Base-by-base conservation (phyloP, 1,140 invertebrate species). In the Drosophila sp. region DNA sequence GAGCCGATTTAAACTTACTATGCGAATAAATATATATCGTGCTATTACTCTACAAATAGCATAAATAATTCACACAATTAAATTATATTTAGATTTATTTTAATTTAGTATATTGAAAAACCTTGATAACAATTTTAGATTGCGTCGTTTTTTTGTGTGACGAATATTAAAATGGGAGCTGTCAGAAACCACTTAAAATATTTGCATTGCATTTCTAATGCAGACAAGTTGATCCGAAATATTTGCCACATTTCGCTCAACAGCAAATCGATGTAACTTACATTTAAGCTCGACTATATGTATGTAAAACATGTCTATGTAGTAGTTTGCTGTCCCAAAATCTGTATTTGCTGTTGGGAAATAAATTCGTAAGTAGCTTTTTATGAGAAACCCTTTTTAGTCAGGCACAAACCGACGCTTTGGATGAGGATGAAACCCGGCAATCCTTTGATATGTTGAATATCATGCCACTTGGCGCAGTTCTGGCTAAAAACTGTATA, bases 381-480 rank as follows among this genome's bases (percentile, higher is more conserved):
- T 59, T 29, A 14, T 29, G 14, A 50, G n/a, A 56, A 50, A 54
- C 21, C 45, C 38, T 29, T 56, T 69, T 69, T 21, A 27, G 38
- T 34, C 40, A 7, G 27, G 8, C 32, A 11, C 14, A 46, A 45
- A 13, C 29, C 62, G 38, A 66, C 1, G 13, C 13, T 13, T 16
- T 27, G 48, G 25, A 50, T 16, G 14, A 7, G 29, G 7, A 40
- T 59, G 32, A 14, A 56, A 21, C 34, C 14, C 54, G 76, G 76
- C 69, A 81, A 72, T 76, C 74, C 78, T 87, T 86, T 86, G 82
- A 86, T 87, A 87, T 86, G 82, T 78, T 87, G 78, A 81, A 81
- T 41, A 63, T 61, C 73, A 78, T 86, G 81, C 78, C 81, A 87
- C 82, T 86, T 87, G 82, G 83, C 71, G 80, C 75, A 87, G 66